phyloP scores from a whole-genome alignment of 92 coral and sea anemone genomes.

The Phenganax marumi region DNA sequence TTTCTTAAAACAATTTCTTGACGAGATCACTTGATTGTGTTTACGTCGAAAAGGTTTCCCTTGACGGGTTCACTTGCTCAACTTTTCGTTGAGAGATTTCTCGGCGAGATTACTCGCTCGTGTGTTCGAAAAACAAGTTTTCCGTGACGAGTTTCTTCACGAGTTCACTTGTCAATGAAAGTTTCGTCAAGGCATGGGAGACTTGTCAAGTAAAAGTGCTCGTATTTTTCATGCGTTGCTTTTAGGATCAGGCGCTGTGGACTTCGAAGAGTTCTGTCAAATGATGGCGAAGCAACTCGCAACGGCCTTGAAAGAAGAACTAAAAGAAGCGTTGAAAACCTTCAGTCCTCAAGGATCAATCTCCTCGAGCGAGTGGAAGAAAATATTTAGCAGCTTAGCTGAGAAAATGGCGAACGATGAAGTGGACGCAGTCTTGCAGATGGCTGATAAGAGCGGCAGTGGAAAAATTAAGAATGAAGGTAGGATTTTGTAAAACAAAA shows the following conservation, averaged over 20 bases:
- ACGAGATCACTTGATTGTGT: too few relatives aligned
- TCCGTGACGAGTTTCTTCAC: too few relatives aligned
- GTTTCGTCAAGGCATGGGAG: too few relatives aligned
- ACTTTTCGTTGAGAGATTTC: too few relatives aligned
- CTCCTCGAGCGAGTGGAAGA: conserved; percentile 28
- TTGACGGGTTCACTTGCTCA: too few relatives aligned
- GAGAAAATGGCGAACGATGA: conserved; percentile 39
- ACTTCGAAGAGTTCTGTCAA: conserved; percentile 77
- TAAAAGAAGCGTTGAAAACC: conserved; percentile 27
- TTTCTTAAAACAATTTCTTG: too few relatives aligned
- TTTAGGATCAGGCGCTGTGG: conserved; percentile 77
- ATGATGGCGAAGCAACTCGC: conserved; percentile 70
- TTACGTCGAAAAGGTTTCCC: too few relatives aligned
- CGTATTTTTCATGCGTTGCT: neutral
- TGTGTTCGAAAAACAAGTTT: too few relatives aligned
- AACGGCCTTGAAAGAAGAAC: conserved; percentile 18
- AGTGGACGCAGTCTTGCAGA: conserved; percentile 9
- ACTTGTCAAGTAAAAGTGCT: too few relatives aligned
- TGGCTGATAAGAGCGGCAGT: conserved; percentile 27
- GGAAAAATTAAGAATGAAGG: conserved; percentile 22
- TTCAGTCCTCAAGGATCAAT: conserved; percentile 31
- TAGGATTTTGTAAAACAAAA: neutral
- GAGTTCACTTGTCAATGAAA: too few relatives aligned
- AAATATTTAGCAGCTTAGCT: conserved; percentile 24
- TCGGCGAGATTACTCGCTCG: too few relatives aligned